Evolutionary conservation across 2,797 vertebrate species (phyloP), one percentile per base, ranked within the genome.

Genomic region (Ambastaia sidthimunki): DNA sequence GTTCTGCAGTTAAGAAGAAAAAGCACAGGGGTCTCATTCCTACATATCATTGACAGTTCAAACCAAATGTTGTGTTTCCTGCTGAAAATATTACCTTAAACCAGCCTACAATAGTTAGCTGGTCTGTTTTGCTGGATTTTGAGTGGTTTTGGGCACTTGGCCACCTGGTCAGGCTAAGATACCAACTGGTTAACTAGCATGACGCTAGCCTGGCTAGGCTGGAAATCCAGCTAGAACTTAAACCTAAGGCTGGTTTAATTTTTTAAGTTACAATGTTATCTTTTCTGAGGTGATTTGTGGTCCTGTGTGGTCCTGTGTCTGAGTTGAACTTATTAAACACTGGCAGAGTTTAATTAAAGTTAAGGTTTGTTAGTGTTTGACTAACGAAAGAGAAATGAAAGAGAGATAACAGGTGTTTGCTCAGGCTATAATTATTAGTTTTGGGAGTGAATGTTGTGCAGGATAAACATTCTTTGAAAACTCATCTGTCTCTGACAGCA

Each of bases 261-360:
- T 80, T 72, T 78, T 41, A 16, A 44, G 84, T 81, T 84, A 89
- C 85, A 86, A 85, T 80, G 74, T 87, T 90, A 88, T 89, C 86
- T 87, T 86, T 87, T 91, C 87, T 78, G 73, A 72, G 83, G 67
- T 87, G 88, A 90, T 91, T 87, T 89, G 89, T 88, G 85, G 85
- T 73, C 82, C 78, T 74, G 50, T 89, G 89, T 88, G 85, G 85
- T 73, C 82, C 78, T 74, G 50, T 3, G 44, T 86, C 77, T 69
- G 75, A 50, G 72, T 55, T 70, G 77, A 90, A 89, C 50, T 82
- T 88, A 89, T 86, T 85, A 86, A 87, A 88, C 48, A 41, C 54
- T 54, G 65, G 65, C 25, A 82, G 55, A 76, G 69, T 78, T 90
- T 89, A 87, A 91, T 90, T 87, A 89, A 89, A 90, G 59, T 60